These are phyloP conservation scores for Chloropsis hardwickii DNA, from an alignment of 2,113 vertebrate species.

Conservation along the genomic window DNA sequence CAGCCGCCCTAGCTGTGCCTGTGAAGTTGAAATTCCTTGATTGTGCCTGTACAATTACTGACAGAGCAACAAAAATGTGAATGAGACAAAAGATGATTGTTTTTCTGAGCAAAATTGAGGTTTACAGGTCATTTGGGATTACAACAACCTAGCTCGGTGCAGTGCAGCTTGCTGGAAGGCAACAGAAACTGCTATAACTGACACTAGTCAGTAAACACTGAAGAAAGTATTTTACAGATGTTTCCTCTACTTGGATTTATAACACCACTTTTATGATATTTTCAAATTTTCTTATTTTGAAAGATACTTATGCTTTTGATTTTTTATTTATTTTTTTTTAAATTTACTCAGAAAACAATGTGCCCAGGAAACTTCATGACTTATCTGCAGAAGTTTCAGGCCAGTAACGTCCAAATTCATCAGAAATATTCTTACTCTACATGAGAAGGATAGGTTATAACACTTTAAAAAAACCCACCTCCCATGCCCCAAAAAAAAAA, in stretches of 20 bases:
- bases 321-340: not conserved
- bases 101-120: not conserved
- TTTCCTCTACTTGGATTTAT: not conserved
- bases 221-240: not conserved
- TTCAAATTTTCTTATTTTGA: not conserved
- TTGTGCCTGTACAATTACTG: not conserved
- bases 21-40: not conserved
- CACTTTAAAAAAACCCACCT: not conserved
- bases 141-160: not conserved
- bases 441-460: not conserved
- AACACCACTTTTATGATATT: not conserved
- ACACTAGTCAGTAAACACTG: not conserved
- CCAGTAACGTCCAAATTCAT: not conserved
- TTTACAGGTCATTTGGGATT: not conserved
- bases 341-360: not conserved
- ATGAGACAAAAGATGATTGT: not conserved
- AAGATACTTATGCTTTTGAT: rapidly evolving
- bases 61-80: not conserved
- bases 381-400: not conserved
- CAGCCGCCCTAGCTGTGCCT: not conserved
- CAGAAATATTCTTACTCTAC: not conserved
- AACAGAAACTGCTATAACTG: not conserved
- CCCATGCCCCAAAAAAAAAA: not conserved
- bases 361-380: not conserved
- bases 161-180: not conserved